Evolutionary conservation across 2,797 vertebrate genomes (phyloP).

Genomic region (Dermochelys coriacea): DNA sequence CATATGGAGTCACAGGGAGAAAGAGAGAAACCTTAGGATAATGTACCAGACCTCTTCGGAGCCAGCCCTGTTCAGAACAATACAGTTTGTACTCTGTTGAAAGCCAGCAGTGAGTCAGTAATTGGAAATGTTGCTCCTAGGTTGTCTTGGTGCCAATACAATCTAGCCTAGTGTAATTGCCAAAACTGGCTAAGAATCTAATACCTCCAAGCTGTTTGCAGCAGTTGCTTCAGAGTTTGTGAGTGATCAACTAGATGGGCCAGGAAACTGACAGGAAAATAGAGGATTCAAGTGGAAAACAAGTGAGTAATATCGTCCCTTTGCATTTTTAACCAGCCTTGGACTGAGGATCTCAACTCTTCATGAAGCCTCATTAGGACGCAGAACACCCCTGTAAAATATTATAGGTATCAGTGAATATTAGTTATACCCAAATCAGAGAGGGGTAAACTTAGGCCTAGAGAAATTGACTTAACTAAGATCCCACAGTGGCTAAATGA

Average conservation of each 20-base stretch:
- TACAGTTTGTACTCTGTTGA: constrained; percentile 10
- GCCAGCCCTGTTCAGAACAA: constrained; percentile 41
- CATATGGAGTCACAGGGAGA: not conserved
- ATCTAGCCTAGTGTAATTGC: not conserved
- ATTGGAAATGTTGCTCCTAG: constrained; percentile 6
- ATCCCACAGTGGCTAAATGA: not conserved
- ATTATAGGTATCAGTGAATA: accelerated
- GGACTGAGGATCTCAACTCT: not conserved
- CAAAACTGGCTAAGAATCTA: constrained; percentile 43
- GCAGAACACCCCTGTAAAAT: not conserved
- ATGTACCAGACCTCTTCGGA: not conserved
- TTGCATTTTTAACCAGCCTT: not conserved
- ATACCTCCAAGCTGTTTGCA: constrained; percentile 31
- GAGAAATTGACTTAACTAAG: not conserved
- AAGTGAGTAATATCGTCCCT: not conserved
- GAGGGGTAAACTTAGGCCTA: not conserved
- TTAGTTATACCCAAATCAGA: not conserved
- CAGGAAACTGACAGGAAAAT: constrained; percentile 33
- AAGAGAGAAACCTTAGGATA: not conserved
- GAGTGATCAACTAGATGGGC: constrained; percentile 1
- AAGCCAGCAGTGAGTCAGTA: constrained; percentile 58
- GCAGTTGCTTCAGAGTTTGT: constrained; percentile 40
- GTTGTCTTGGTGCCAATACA: constrained; percentile 30
- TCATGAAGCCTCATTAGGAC: not conserved
- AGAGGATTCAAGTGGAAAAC: not conserved